These are phyloP conservation scores for Pseudococcus viburni DNA, from an alignment of 2,888 invertebrate species.

Conservation along the genomic window DNA sequence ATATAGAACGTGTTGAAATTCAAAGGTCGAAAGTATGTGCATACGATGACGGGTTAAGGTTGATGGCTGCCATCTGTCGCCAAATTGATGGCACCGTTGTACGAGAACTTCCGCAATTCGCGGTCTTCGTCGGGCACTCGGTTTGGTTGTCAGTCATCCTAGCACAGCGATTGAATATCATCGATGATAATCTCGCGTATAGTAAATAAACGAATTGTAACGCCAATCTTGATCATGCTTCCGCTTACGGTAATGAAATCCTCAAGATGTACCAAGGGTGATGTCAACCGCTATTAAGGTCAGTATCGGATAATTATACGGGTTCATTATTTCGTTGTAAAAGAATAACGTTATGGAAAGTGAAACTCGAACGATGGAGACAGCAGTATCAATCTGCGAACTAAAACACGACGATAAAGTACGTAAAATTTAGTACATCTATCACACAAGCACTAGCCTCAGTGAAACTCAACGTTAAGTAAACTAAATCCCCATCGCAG, in stretches of 20 bases:
- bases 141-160: background rate
- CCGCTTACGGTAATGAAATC: too few relatives aligned
- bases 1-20: constrained; percentile 25
- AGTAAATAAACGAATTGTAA: background rate
- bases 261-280: too few relatives aligned
- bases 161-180: background rate
- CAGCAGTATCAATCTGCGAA: background rate
- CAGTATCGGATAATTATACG: too few relatives aligned
- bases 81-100: background rate
- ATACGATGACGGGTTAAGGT: constrained; percentile 24
- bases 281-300: too few relatives aligned
- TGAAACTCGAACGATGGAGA: too few relatives aligned
- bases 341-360: too few relatives aligned
- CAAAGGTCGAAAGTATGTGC: constrained; percentile 14
- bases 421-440: too few relatives aligned
- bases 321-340: too few relatives aligned
- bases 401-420: background rate
- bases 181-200: background rate
- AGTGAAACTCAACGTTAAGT: background rate
- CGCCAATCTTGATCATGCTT: too few relatives aligned
- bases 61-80: constrained; percentile 9
- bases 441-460: too few relatives aligned
- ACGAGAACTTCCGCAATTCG: constrained; percentile 3
- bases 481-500: background rate
- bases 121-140: background rate